phyloP scores from a whole-genome alignment of 2,888 invertebrate species.

The Lithophane semibrunnea region DNA sequence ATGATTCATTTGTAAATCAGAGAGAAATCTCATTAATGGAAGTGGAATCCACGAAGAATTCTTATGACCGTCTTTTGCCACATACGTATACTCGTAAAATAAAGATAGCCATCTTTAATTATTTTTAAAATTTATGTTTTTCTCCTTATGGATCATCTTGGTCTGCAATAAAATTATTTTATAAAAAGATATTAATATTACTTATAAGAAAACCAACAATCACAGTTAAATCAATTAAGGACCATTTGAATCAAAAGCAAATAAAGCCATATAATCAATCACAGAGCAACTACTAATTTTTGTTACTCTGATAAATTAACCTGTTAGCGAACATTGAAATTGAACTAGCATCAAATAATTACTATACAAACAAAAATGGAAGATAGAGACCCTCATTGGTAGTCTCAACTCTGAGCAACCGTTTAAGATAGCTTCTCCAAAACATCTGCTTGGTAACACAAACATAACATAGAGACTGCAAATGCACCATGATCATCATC shows the following conservation, averaged over 20 bases:
- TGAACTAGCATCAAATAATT: constrained; percentile 11
- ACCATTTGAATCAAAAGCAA: constrained; percentile 10
- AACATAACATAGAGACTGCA: not conserved
- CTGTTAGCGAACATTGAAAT: constrained; percentile 22
- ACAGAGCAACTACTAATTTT: not conserved
- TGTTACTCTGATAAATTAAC: not conserved
- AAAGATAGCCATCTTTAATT: too few species aligned
- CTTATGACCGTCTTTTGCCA: not conserved
- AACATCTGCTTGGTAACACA: not conserved
- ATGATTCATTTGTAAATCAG: constrained; percentile 25
- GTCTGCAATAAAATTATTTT: not conserved
- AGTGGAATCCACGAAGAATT: constrained; percentile 1
- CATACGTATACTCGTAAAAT: not conserved
- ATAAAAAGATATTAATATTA: not conserved
- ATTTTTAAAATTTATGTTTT: not conserved
- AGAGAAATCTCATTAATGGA: constrained; percentile 8
- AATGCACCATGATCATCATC: too few species aligned
- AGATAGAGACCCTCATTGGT: not conserved
- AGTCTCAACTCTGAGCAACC: not conserved
- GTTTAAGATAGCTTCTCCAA: not conserved
- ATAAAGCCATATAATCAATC: constrained; percentile 32
- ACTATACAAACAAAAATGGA: not conserved
- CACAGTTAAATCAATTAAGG: not conserved
- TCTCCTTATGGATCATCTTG: too few species aligned
- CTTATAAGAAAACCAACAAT: not conserved